phyloP scores from a whole-genome alignment of 1,140 invertebrate species.

The Epicauta chinensis region DNA sequence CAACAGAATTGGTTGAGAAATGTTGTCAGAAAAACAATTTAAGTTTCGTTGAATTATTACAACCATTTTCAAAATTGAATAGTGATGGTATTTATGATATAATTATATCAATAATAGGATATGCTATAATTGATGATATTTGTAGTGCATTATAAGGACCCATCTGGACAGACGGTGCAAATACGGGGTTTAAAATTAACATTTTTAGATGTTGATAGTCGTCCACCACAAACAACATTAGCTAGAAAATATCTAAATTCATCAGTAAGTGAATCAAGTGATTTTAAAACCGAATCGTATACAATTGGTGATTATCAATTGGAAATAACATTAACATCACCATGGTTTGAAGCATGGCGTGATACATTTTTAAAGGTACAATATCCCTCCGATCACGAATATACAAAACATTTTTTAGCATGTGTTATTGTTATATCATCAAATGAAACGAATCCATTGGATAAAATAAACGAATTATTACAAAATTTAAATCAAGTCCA shows the following conservation, averaged over 20 bases:
- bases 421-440: slow-evolving; percentile 85
- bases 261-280: slow-evolving; percentile 67
- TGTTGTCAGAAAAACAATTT: slow-evolving; percentile 87
- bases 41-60: slow-evolving; percentile 80
- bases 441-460: slow-evolving; percentile 70
- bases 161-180: slow-evolving; percentile 62
- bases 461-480: slow-evolving; percentile 67
- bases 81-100: slow-evolving; percentile 62
- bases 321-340: slow-evolving; percentile 66
- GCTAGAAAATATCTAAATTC: slow-evolving; percentile 83
- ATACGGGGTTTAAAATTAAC: slow-evolving; percentile 77
- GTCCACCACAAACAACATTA: slow-evolving; percentile 73
- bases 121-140: slow-evolving; percentile 11
- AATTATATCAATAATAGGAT: neutral
- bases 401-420: slow-evolving; percentile 86
- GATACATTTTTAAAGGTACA: slow-evolving; percentile 85
- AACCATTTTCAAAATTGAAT: slow-evolving; percentile 78
- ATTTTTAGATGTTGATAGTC: slow-evolving; percentile 72
- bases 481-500: slow-evolving; percentile 75
- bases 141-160: slow-evolving; percentile 77
- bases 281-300: slow-evolving; percentile 55
- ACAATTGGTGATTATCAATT: slow-evolving; percentile 49
- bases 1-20: slow-evolving; percentile 72
- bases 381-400: slow-evolving; percentile 92
- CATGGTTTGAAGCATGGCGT: slow-evolving; percentile 97